Conservation (phyloP, 1,140 invertebrate species). For the Macrocentrus cingulum region DNA sequence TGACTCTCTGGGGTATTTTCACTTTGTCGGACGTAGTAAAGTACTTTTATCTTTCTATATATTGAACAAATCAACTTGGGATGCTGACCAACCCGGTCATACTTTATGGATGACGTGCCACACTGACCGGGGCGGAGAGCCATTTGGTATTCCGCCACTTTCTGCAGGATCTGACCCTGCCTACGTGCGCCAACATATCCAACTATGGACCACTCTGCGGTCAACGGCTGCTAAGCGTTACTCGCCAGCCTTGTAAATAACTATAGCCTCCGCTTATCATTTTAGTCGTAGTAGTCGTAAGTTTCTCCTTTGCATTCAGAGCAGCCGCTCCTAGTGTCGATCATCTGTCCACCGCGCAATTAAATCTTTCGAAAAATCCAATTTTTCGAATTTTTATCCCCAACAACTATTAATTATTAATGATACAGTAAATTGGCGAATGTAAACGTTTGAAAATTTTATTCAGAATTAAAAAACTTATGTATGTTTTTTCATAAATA, state of each 20-base stretch:
- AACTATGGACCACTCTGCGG: slow-evolving; percentile 26
- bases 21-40: neutral
- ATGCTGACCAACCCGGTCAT: slow-evolving; percentile 36
- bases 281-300: too few relatives aligned
- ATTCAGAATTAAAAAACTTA: too few relatives aligned
- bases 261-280: neutral
- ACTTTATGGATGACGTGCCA: slow-evolving; percentile 49
- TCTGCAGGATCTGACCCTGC: slow-evolving; percentile 42
- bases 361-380: too few relatives aligned
- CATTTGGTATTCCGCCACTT: slow-evolving; percentile 54
- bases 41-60: slow-evolving; percentile 6
- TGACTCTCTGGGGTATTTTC: slow-evolving; percentile 36
- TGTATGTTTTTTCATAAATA: too few relatives aligned
- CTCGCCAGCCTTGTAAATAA: too few relatives aligned
- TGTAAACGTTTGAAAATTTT: too few relatives aligned
- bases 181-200: slow-evolving; percentile 26
- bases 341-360: too few relatives aligned
- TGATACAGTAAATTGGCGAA: too few relatives aligned
- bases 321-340: too few relatives aligned
- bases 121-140: slow-evolving; percentile 34
- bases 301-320: neutral
- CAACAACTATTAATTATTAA: too few relatives aligned
- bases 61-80: slow-evolving; percentile 29
- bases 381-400: too few relatives aligned
- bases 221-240: slow-evolving; percentile 15